Base-by-base conservation (phyloP, 2,797 vertebrate genomes). In the Aselliscus stoliczkanus region DNA sequence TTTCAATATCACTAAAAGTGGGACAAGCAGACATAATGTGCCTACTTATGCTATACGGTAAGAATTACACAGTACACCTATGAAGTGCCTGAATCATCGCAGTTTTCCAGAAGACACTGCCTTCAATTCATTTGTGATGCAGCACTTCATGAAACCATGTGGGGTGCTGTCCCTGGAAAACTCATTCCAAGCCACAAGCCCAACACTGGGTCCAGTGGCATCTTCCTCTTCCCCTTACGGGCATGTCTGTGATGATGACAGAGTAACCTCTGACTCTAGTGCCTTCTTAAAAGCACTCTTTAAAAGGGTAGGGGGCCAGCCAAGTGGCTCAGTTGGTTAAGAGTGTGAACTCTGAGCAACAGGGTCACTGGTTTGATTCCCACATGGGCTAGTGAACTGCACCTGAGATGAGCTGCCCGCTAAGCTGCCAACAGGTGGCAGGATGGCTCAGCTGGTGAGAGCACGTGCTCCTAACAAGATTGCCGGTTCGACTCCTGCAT, bases 11-110 rank as follows among this genome's bases (percentile, higher is more conserved):
- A 47, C 12, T 10, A n/a, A 27, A 39, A 31, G 37, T 9, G 7
- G 23, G 44, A 14, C 39, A n/a, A 21, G 7, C 23, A 27, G 29
- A 52, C 12, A 6, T 2, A 23, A 7, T 0, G 1, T 13, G 5
- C 23, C 37, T 60, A 20, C 13, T 7, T 72, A 60, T 11, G 5
- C 3, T 18, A 60, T 27, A 31, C 1, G 31, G 29, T 0, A 82
- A 52, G 76, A 75, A n/a, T 25, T 14, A 27, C 34, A 39, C 29
- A 73, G 64, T 0, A 10, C 39, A 72, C 65, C 80, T 27, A 31
- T 2, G 50, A 81, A 81, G 34, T 7, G 11, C 37, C 31, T 12
- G 42, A 18, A 77, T 23, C 31, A 18, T 29, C 3, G 4, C 34
- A 13, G 23, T 31, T 9, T 69, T 25, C 56, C 64, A 60, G 39